Evolutionary conservation across 2,113 vertebrate species (phyloP), one percentile per base, ranked within the genome.

Genomic region (Pseudorasbora parva): DNA sequence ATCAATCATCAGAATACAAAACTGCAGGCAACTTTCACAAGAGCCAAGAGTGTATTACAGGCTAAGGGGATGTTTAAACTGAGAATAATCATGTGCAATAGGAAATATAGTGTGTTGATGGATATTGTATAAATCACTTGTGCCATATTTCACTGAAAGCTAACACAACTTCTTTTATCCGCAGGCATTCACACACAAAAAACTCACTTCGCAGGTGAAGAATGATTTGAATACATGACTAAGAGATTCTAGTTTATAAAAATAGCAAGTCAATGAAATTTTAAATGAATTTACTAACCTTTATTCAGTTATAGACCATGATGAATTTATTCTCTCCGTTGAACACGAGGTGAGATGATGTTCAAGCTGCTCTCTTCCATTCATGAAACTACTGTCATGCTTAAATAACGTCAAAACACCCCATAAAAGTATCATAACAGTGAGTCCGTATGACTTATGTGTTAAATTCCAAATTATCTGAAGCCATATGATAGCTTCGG

Each of bases 1-100:
- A 59, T 77, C 76, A 60, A 62, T 45, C 76, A 78, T 78, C 76
- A 60, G 54, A 23, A 23, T 25, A n/a, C 12, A 59, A 30, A 21
- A 76, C 74, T 15, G 51, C 49, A 57, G 54, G 54, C 54, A 5
- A 27, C 21, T 25, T 25, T 45, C 33, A 60, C 75, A 45, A 1
- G 3, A 77, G 19, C 8, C 19, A 41, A 8, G 9, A 4, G 54
- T 60, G 60, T 78, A 5, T 71, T 23, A 45, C 10, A 57, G n/a
- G 37, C 45, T 45, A 23, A 23, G 33, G 11, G 9, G 4, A 78
- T 45, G 33, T 45, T 43, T 37, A 17, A 33, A 25, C 8, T 30
- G 49, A 56, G 9, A 9, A 33, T 56, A 75, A 75, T 75, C 45
- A 56, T 25, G 14, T 14, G 43, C 14, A 60, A 56, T 37, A 9